Conservation (phyloP, 2,113 vertebrate genomes). For the Lethenteron camtschaticum region DNA sequence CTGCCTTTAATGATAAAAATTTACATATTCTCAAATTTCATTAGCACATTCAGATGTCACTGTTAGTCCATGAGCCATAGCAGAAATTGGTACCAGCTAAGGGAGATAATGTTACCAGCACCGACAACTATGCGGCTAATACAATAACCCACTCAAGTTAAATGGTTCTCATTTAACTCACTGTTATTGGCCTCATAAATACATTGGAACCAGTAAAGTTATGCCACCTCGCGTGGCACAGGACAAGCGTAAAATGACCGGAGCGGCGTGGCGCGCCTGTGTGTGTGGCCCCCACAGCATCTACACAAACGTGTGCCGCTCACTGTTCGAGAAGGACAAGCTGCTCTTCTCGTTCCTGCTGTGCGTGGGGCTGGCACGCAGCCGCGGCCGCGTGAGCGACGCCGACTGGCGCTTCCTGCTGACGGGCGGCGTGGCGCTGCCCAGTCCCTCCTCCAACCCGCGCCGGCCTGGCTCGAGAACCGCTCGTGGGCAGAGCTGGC, state of each 20-base stretch:
- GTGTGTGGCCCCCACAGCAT: conserved; percentile 15
- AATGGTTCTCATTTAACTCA: no score
- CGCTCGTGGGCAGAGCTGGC: conserved; percentile 15
- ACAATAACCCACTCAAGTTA: no score
- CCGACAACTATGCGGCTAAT: no score
- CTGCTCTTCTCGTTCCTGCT: conserved; percentile 20
- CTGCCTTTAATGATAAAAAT: no score
- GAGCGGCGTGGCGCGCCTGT: no score
- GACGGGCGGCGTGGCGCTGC: conserved; percentile 15
- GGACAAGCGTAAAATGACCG: neutral
- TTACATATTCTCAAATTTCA: no score
- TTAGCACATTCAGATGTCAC: no score
- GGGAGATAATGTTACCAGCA: no score
- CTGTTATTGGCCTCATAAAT: no score
- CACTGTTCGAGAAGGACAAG: conserved; percentile 21
- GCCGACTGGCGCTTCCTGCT: conserved; percentile 20
- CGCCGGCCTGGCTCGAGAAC: conserved; percentile 19
- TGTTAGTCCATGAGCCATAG: no score
- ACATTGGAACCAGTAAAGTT: neutral
- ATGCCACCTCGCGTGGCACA: neutral
- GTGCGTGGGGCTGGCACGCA: conserved; percentile 20
- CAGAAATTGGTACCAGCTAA: no score
- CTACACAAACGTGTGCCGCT: conserved; percentile 15
- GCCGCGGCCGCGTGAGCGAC: conserved; percentile 18
- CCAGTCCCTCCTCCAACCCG: conserved; percentile 17